Evolutionary conservation across 2,888 invertebrate species (phyloP), one percentile per base, ranked within the genome.

Genomic region (Callyntrura guangdongensis): DNA sequence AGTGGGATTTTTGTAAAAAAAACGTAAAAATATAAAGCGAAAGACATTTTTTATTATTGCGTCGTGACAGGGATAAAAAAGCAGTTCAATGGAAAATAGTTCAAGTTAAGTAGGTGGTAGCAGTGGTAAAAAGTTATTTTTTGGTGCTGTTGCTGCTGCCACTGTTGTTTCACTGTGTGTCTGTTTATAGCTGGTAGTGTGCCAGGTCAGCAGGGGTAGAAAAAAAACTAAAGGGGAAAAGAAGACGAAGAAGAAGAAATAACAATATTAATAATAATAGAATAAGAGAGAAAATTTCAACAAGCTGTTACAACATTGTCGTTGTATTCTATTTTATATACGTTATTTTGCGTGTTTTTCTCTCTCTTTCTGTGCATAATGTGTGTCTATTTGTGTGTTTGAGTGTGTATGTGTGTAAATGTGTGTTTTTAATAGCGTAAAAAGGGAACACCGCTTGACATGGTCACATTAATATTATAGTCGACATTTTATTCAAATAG

Each of bases 241-340:
- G 8, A 36, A 61, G 11, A 81, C n/a, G n/a, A n/a, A n/a, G n/a
- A n/a, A n/a, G n/a, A n/a, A n/a, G n/a, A n/a, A n/a, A n/a, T n/a
- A n/a, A n/a, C n/a, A n/a, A n/a, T n/a, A n/a, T n/a, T n/a, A n/a
- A n/a, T n/a, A n/a, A n/a, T n/a, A n/a, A n/a, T n/a, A n/a, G n/a
- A n/a, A n/a, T n/a, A n/a, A n/a, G n/a, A n/a, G n/a, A n/a, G n/a
- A n/a, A n/a, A n/a, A n/a, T n/a, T n/a, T n/a, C 61, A 61, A 61
- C 81, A 81, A 81, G 81, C 81, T 81, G 81, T 81, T 81, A 81
- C 77, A 77, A 77, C 77, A 77, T 59, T n/a, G 22, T n/a, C n/a
- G n/a, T n/a, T n/a, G n/a, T n/a, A n/a, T n/a, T n/a, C n/a, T n/a
- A n/a, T n/a, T 81, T 12, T 25, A 6, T 12, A 22, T 53, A 22